Conservation (phyloP, 2,888 invertebrate species). For the Callimorpha dominula region DNA sequence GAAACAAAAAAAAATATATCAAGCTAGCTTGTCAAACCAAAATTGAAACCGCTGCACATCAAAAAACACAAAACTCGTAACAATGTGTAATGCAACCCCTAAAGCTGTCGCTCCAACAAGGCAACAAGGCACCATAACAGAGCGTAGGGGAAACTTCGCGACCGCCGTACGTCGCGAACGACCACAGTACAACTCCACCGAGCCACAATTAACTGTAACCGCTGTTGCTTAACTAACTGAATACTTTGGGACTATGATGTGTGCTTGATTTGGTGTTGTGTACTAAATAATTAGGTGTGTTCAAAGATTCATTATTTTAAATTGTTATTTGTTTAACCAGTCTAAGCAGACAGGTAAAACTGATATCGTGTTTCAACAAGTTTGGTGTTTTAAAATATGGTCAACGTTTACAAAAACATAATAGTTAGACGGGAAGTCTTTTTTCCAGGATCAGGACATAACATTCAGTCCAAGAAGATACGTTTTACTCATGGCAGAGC, state of each 20-base stretch:
- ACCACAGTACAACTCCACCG: conserved; percentile 32
- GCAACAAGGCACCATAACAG: conserved; percentile 14
- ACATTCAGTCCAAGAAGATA: too few relatives aligned
- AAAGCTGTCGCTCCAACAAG: conserved; percentile 24
- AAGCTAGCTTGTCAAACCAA: conserved; percentile 20
- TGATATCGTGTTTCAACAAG: not conserved
- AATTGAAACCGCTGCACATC: conserved; percentile 26
- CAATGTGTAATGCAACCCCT: conserved; percentile 39
- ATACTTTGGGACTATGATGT: conserved; percentile 5
- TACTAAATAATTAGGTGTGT: not conserved
- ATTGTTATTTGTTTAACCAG: not conserved
- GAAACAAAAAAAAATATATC: conserved; percentile 3
- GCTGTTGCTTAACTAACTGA: conserved; percentile 21
- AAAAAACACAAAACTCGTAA: conserved; percentile 46
- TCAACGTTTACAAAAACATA: too few relatives aligned
- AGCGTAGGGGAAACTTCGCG: conserved; percentile 49
- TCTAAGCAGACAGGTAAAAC: not conserved
- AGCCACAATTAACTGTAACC: conserved; percentile 34
- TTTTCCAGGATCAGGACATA: too few relatives aligned
- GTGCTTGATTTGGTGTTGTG: conserved; percentile 1
- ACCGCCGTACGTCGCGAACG: conserved; percentile 30
- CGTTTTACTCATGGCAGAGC: too few relatives aligned
- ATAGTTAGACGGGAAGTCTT: too few relatives aligned
- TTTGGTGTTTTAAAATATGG: too few relatives aligned
- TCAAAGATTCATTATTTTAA: not conserved